Evolutionary conservation across 2,113 vertebrate species (phyloP).

Genomic region (Heterocephalus glaber): DNA sequence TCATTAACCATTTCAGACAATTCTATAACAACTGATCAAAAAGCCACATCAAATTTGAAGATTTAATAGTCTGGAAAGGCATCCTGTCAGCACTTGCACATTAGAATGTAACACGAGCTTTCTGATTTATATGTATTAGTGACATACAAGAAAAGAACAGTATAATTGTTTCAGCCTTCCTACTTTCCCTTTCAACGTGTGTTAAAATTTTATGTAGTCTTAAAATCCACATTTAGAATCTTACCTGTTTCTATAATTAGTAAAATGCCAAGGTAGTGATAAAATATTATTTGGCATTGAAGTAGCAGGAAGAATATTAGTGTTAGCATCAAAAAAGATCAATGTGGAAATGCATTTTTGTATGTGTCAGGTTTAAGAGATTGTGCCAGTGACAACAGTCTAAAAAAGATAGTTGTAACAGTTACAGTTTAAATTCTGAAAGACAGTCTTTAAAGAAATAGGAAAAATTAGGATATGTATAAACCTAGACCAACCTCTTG

Average conservation of each 20-base stretch:
- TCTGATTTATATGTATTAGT: background rate
- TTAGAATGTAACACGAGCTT: background rate
- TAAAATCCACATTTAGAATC: conserved; percentile 34
- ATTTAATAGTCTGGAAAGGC: background rate
- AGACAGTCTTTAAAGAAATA: conserved; percentile 75
- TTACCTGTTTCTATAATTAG: conserved; percentile 38
- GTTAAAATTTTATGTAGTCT: conserved; percentile 50
- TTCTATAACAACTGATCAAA: background rate
- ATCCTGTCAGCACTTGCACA: background rate
- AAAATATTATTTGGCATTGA: conserved; percentile 39
- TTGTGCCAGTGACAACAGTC: conserved; percentile 34
- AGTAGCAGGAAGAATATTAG: conserved; percentile 54
- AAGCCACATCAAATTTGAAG: background rate
- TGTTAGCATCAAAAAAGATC: conserved; percentile 54
- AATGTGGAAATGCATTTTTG: conserved; percentile 18
- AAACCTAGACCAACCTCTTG: conserved; percentile 49
- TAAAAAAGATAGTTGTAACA: background rate
- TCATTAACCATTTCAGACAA: conserved; percentile 52
- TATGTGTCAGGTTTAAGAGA: background rate
- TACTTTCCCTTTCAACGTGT: background rate
- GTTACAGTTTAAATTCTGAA: conserved; percentile 46
- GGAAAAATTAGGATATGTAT: conserved; percentile 9
- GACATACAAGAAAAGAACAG: conserved; percentile 36
- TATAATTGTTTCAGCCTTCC: background rate
- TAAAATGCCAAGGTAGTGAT: conserved; percentile 67